Evolutionary conservation across 1,140 invertebrate genomes (phyloP).

Genomic region (Eupeodes corollae): DNA sequence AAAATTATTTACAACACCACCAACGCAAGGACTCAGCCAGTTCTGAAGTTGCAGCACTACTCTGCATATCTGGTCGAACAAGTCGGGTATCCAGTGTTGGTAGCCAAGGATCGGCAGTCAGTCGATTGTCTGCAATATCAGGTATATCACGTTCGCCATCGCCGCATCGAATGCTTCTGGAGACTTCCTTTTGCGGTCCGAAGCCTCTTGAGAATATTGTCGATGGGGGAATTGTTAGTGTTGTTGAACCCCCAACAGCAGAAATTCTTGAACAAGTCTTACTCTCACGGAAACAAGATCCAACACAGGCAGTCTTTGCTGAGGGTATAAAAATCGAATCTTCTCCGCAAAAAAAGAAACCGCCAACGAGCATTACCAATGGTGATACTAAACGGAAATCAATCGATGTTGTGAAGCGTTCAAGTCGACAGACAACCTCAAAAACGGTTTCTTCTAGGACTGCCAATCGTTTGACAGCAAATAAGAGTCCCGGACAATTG

Average conservation of each 20-base stretch:
- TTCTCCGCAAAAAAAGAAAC: constrained; percentile 15
- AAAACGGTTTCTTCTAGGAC: constrained; percentile 5
- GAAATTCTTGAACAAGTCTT: constrained; percentile 54
- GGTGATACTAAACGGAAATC: constrained; percentile 12
- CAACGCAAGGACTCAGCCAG: constrained; percentile 69
- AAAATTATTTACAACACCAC: constrained; percentile 44
- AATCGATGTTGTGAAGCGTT: constrained; percentile 1
- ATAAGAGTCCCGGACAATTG: constrained; percentile 31
- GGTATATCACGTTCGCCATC: constrained; percentile 65
- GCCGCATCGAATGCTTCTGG: constrained; percentile 75
- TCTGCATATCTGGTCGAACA: constrained; percentile 70
- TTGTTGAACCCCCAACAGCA: constrained; percentile 41
- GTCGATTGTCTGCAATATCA: constrained; percentile 57
- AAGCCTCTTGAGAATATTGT: constrained; percentile 51
- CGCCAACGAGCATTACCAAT: constrained; percentile 17
- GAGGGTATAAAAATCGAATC: constrained; percentile 40
- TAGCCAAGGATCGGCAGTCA: constrained; percentile 51
- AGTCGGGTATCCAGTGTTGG: constrained; percentile 69
- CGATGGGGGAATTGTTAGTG: constrained; percentile 10
- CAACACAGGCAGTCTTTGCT: constrained; percentile 43
- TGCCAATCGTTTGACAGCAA: constrained; percentile 16
- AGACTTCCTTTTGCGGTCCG: constrained; percentile 79
- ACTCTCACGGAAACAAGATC: constrained; percentile 45
- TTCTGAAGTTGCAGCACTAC: constrained; percentile 44
- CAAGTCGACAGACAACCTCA: constrained; percentile 3